Evolutionary conservation across 2,888 invertebrate species (phyloP).

Genomic region (Aphidius colemani): DNA sequence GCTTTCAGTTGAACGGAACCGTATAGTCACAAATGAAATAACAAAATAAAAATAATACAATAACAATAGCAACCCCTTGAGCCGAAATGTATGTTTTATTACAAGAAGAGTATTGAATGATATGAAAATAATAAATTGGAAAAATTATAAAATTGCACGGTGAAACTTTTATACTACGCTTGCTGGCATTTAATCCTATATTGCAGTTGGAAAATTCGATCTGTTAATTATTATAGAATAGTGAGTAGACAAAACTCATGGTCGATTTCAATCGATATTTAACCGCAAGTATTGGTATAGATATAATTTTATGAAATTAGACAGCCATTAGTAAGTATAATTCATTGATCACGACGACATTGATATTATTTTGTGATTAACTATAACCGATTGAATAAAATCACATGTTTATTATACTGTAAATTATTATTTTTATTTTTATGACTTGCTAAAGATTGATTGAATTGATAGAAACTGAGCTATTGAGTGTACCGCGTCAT

Average conservation of each 20-base stretch:
- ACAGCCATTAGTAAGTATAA: too few relatives aligned
- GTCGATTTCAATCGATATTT: background rate
- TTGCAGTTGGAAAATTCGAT: background rate
- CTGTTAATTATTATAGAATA: background rate
- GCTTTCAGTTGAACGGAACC: too few relatives aligned
- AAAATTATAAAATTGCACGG: background rate
- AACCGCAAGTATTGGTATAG: background rate
- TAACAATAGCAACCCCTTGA: too few relatives aligned
- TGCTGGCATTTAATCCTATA: background rate
- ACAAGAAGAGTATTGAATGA: background rate
- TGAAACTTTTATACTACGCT: too few relatives aligned
- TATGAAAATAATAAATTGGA: slow-evolving; percentile 4
- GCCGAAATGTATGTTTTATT: background rate
- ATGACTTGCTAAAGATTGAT: background rate
- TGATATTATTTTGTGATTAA: too few relatives aligned
- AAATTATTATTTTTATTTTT: background rate
- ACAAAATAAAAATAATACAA: too few relatives aligned
- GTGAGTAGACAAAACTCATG: too few relatives aligned
- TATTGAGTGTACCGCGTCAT: slow-evolving; percentile 47
- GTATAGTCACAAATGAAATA: too few relatives aligned
- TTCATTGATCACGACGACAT: too few relatives aligned
- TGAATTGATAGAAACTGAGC: background rate
- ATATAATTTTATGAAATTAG: too few relatives aligned
- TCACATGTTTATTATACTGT: too few relatives aligned
- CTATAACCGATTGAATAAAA: too few relatives aligned